Evolutionary conservation across 2,888 invertebrate species (phyloP).

Genomic region (Homarus gammarus): DNA sequence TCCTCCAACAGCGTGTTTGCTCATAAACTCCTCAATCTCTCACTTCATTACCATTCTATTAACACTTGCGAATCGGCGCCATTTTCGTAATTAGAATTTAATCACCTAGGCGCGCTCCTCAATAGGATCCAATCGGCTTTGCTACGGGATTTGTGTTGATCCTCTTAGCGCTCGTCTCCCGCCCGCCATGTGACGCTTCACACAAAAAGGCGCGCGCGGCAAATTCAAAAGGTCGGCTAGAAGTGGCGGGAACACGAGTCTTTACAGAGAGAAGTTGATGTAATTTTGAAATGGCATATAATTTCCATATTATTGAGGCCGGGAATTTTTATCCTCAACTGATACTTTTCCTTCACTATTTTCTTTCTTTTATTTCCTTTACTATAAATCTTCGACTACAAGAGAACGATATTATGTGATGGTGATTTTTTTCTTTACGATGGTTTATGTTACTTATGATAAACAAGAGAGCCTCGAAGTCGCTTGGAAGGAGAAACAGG

Average conservation of each 20-base stretch:
- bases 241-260: constrained; percentile 60
- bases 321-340: neutral
- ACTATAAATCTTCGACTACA: no score
- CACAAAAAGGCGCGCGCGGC: constrained; percentile 66
- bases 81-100: constrained; percentile 76
- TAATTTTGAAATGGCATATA: constrained; percentile 71
- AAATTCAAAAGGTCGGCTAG: constrained; percentile 58
- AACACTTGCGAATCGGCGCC: constrained; percentile 75
- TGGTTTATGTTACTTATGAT: no score
- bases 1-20: constrained; percentile 73
- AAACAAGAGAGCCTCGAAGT: no score
- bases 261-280: constrained; percentile 69
- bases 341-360: constrained; percentile 20
- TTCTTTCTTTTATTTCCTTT: no score
- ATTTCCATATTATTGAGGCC: constrained; percentile 66
- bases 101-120: constrained; percentile 76
- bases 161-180: constrained; percentile 73
- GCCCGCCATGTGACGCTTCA: constrained; percentile 75
- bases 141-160: constrained; percentile 75
- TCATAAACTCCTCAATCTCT: constrained; percentile 76
- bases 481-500: no score
- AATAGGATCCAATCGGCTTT: constrained; percentile 76
- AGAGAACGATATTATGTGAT: no score
- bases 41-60: constrained; percentile 76
- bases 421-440: no score